Evolutionary conservation across 2,888 invertebrate species (phyloP).

Genomic region (Patella caerulea): DNA sequence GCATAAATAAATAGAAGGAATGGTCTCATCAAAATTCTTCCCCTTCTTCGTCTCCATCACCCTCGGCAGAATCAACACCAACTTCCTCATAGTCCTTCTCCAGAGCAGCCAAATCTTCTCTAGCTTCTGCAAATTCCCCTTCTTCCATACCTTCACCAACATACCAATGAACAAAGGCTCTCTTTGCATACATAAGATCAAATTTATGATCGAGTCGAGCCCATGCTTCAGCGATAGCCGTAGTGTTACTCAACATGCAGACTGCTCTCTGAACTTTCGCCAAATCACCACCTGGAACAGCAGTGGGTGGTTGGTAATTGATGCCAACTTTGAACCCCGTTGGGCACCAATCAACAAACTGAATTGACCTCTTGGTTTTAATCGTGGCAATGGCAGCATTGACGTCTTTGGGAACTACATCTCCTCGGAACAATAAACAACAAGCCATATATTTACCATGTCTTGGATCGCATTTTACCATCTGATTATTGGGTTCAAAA

Average conservation of each 20-base stretch:
- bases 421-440: constrained; percentile 62
- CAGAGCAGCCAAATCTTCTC: constrained; percentile 2
- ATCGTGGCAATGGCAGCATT: background rate
- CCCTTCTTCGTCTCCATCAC: background rate
- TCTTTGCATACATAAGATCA: background rate
- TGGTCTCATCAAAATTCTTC: background rate
- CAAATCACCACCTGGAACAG: background rate
- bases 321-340: constrained; percentile 1
- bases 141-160: constrained; percentile 10
- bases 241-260: constrained; percentile 4
- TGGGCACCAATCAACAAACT: background rate
- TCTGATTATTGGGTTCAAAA: background rate
- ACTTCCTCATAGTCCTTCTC: constrained; percentile 8
- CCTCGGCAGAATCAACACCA: background rate
- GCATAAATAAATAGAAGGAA: no score
- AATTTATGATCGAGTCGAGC: constrained; percentile 9
- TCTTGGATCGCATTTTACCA: background rate
- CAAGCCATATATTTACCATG: constrained; percentile 12
- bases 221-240: background rate
- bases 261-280: background rate
- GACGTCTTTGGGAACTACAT: background rate
- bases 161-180: constrained; percentile 4
- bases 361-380: background rate
- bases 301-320: background rate
- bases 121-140: constrained; percentile 3